Percentiles rank a stretch among this genome's conserved stretches.
Evolutionary conservation across 2,113 vertebrate species (phyloP).

Genomic region (Leucoraja erinaceus): DNA sequence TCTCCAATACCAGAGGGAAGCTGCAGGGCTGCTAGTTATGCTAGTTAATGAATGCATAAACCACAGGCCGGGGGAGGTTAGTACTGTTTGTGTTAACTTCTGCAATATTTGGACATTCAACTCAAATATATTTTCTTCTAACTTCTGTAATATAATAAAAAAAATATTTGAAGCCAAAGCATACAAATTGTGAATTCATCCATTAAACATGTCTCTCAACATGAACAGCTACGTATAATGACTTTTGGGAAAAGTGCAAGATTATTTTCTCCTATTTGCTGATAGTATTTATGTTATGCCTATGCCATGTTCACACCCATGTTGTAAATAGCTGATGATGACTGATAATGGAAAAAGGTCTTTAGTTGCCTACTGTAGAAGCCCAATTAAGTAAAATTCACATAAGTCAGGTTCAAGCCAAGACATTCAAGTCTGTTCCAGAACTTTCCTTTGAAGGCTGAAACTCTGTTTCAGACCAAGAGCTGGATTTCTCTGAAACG

Average conservation of each 20-base stretch:
- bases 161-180: conserved; percentile 3
- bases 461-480: not conserved
- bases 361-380: not conserved
- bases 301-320: not conserved
- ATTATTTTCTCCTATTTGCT: not conserved
- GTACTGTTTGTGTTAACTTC: not conserved
- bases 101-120: not conserved
- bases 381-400: not conserved
- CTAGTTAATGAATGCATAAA: not conserved
- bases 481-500: not conserved
- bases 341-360: conserved; percentile 7
- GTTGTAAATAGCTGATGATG: not conserved
- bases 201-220: conserved; percentile 21
- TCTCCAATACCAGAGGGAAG: not conserved
- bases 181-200: conserved; percentile 18
- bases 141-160: not conserved
- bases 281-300: conserved; percentile 13
- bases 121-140: not conserved
- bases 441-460: conserved; percentile 1
- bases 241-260: not conserved
- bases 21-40: not conserved
- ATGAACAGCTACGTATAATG: not conserved
- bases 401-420: not conserved
- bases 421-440: not conserved
- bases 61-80: not conserved